Conservation (phyloP, 1,140 invertebrate genomes). For the Subanguina moxae region DNA sequence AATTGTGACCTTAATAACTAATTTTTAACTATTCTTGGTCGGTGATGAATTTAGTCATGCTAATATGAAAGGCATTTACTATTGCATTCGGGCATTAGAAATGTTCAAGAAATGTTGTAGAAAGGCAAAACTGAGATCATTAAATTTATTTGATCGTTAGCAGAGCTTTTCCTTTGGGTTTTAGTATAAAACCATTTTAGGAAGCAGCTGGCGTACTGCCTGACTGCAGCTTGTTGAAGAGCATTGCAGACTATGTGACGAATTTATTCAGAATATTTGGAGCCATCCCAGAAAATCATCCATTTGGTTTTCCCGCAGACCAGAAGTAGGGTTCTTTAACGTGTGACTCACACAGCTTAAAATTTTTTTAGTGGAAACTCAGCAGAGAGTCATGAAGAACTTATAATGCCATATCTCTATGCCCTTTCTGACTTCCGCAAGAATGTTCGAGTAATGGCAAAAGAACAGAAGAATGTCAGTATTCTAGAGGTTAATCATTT, state of each 20-base stretch:
- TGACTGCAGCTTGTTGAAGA: slow-evolving; percentile 63
- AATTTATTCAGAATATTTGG: slow-evolving; percentile 83
- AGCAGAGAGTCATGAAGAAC: slow-evolving; percentile 66
- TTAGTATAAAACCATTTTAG: slow-evolving; percentile 9
- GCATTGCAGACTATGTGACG: slow-evolving; percentile 73
- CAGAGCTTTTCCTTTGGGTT: neutral
- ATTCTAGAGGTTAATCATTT: slow-evolving; percentile 40
- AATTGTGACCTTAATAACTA: too few relatives aligned
- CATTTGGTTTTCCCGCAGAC: slow-evolving; percentile 73
- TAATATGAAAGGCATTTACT: slow-evolving; percentile 5
- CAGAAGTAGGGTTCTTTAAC: slow-evolving; percentile 30
- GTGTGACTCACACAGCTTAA: neutral
- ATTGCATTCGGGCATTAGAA: neutral
- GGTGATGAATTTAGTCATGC: slow-evolving; percentile 10
- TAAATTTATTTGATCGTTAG: neutral
- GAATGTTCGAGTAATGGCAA: slow-evolving; percentile 73
- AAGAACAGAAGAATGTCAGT: slow-evolving; percentile 65
- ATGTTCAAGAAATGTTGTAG: slow-evolving; percentile 1
- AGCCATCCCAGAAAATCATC: slow-evolving; percentile 69
- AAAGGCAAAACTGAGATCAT: slow-evolving; percentile 7
- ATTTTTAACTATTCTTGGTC: slow-evolving; percentile 21
- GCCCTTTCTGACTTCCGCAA: slow-evolving; percentile 81
- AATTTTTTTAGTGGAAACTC: slow-evolving; percentile 25
- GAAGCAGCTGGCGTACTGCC: slow-evolving; percentile 34
- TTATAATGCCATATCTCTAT: slow-evolving; percentile 80